Conservation (phyloP, 2,888 invertebrate species). For the Luffia ferchaultella region DNA sequence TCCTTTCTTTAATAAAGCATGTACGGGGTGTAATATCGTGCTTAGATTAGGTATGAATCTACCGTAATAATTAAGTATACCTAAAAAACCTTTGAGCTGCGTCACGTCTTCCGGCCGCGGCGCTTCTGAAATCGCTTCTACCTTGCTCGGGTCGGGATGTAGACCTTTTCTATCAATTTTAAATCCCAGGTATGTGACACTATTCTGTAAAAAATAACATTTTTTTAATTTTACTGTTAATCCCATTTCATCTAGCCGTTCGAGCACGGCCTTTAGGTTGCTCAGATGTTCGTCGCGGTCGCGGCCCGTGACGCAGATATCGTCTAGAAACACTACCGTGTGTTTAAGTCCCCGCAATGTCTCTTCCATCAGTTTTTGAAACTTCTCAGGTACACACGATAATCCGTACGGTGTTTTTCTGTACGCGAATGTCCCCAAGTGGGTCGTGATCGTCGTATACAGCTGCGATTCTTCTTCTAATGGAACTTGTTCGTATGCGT, state of each 20-base stretch:
- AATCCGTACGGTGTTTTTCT: not conserved
- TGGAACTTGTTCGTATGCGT: not conserved
- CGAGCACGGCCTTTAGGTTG: slow-evolving; percentile 4
- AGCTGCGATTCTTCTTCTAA: not conserved
- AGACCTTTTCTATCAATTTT: slow-evolving; percentile 6
- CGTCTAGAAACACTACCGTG: not conserved
- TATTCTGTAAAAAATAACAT: slow-evolving; percentile 8
- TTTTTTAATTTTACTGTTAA: slow-evolving; percentile 7
- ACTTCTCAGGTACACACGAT: not conserved
- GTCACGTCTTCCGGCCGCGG: slow-evolving; percentile 12
- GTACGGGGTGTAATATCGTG: not conserved
- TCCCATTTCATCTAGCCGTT: slow-evolving; percentile 1
- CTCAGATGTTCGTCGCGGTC: not conserved
- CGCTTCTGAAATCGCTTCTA: slow-evolving; percentile 8
- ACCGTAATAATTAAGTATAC: not conserved
- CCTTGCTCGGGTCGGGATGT: slow-evolving; percentile 7
- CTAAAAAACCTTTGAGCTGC: slow-evolving; percentile 15
- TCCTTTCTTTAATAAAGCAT: slow-evolving; percentile 3
- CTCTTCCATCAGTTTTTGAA: not conserved
- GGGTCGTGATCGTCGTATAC: not conserved
- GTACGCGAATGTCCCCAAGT: not conserved
- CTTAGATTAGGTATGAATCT: not conserved
- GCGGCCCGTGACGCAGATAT: not conserved
- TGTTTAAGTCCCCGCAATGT: not conserved
- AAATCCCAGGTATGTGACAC: slow-evolving; percentile 9